Conservation (phyloP, 2,113 vertebrate genomes). For the Marmota monax region DNA sequence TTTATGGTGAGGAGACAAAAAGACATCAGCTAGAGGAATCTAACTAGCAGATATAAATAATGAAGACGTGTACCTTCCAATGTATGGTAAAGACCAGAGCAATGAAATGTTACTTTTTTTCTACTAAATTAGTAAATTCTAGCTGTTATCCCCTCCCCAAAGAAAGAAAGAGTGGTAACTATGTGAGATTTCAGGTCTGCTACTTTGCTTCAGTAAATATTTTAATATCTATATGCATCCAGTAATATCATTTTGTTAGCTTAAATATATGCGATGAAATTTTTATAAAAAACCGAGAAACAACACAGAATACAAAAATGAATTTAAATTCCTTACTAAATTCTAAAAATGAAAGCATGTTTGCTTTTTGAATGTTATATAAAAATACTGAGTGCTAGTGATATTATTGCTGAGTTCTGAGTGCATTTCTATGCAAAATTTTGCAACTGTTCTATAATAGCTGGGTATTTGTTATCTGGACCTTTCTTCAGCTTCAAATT, state of each 20-base stretch:
- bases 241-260: neutral
- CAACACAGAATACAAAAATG: neutral
- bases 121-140: neutral
- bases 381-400: neutral
- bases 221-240: no score
- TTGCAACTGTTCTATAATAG: neutral
- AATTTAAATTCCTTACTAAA: neutral
- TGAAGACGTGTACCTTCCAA: neutral
- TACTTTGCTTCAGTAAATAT: neutral
- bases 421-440: neutral
- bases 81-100: no score
- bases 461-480: neutral
- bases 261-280: neutral
- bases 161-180: no score
- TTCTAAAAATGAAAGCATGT: neutral
- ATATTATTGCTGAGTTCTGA: neutral
- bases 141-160: no score
- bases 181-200: neutral
- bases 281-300: neutral
- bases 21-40: neutral
- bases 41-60: neutral
- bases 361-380: neutral
- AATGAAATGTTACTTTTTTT: neutral
- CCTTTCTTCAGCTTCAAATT: neutral
- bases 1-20: no score